Percentiles rank a stretch among this genome's conserved stretches.
Evolutionary conservation across 2,113 vertebrate genomes (phyloP).

Genomic region (Indicator maculatus): DNA sequence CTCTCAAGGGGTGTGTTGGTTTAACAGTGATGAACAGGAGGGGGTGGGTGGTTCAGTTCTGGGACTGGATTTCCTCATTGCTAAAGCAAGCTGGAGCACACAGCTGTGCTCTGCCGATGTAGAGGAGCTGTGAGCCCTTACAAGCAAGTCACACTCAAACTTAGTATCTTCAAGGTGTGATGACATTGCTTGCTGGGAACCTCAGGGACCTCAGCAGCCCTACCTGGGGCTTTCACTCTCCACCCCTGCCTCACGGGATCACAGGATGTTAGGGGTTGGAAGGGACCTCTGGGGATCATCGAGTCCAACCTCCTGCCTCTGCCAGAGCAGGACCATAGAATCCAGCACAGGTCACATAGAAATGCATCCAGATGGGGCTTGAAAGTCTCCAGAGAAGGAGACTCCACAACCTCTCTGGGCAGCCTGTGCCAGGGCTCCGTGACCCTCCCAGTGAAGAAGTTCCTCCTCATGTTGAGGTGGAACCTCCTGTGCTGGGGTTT

Average conservation of each 20-base stretch:
- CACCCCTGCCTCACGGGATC: accelerated
- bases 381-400: no score
- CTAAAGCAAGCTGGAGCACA: background rate
- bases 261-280: no score
- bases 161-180: background rate
- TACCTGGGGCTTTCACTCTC: background rate
- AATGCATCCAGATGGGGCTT: no score
- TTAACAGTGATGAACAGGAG: background rate
- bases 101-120: background rate
- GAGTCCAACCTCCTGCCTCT: no score
- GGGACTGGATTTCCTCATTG: background rate
- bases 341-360: no score
- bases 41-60: background rate
- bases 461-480: no score
- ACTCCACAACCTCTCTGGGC: no score
- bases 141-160: background rate
- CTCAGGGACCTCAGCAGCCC: background rate
- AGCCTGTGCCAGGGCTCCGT: no score
- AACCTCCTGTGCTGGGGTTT: no score
- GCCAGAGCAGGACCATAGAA: no score
- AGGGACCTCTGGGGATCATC: no score
- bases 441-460: no score
- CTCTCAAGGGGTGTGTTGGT: accelerated
- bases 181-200: background rate
- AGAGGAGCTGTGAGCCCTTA: background rate